phyloP scores from a whole-genome alignment of 23 tunicate genomes.

The Halocynthia aurantium region DNA sequence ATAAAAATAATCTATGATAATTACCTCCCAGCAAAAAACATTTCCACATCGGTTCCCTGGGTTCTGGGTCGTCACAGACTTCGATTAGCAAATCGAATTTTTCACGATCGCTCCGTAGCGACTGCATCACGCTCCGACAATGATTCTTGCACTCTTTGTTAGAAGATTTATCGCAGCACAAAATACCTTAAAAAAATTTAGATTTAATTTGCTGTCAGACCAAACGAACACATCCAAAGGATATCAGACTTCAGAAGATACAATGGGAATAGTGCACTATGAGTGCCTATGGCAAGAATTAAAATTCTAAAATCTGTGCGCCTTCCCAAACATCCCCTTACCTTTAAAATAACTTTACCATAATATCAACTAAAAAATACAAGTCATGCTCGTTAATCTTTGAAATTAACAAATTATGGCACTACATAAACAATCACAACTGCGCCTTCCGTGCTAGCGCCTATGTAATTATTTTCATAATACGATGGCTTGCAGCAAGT shows the following conservation, averaged over 20 bases:
- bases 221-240: too few species aligned
- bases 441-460: too few species aligned
- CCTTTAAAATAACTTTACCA: not conserved
- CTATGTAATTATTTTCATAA: too few species aligned
- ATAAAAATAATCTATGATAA: too few species aligned
- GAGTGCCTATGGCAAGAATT: too few species aligned
- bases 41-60: slow-evolving; percentile 76
- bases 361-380: not conserved
- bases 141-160: slow-evolving; percentile 28
- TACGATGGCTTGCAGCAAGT: too few species aligned
- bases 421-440: too few species aligned
- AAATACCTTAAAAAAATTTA: slow-evolving; percentile 25
- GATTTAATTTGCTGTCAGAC: too few species aligned
- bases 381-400: too few species aligned
- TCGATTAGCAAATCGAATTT: slow-evolving; percentile 21
- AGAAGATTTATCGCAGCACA: slow-evolving; percentile 48
- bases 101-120: slow-evolving; percentile 23
- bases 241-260: too few species aligned
- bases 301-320: not conserved
- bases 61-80: slow-evolving; percentile 49
- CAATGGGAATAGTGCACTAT: not conserved
- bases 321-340: not conserved
- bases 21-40: slow-evolving; percentile 30
- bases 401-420: too few species aligned
- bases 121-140: slow-evolving; percentile 33